phyloP scores from a whole-genome alignment of 2,797 vertebrate species.

The Danio jaintianensis region DNA sequence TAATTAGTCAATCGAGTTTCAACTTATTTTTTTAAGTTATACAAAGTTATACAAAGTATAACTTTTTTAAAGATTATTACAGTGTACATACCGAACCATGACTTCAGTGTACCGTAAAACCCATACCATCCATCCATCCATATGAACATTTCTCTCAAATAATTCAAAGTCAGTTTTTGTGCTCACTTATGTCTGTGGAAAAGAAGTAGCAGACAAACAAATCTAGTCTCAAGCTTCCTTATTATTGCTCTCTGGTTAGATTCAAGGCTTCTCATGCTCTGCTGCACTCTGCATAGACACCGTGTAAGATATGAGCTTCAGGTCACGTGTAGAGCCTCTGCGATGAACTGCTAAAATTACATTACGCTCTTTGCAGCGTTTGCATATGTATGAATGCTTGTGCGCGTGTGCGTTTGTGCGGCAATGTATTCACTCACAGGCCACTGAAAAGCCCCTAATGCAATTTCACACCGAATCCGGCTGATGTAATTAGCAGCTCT shows the following conservation, averaged over 20 bases:
- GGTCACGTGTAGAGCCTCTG: not conserved
- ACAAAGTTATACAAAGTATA: no score
- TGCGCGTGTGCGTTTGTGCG: conserved; percentile 48
- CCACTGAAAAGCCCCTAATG: conserved; percentile 42
- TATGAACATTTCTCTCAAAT: not conserved
- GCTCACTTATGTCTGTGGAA: conserved; percentile 17
- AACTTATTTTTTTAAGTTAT: no score
- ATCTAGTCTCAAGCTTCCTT: not conserved
- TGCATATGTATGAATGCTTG: conserved; percentile 30
- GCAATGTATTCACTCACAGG: not conserved
- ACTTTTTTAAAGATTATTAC: no score
- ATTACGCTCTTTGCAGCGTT: conserved; percentile 4
- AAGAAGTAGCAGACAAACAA: not conserved
- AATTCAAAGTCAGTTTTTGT: not conserved
- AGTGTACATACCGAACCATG: no score
- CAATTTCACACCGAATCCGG: conserved; percentile 52
- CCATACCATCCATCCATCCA: no score
- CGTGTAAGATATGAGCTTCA: not conserved
- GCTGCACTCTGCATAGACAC: not conserved
- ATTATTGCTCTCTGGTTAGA: not conserved
- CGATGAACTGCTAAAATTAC: conserved; percentile 13
- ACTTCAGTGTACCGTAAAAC: no score
- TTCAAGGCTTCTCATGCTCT: not conserved
- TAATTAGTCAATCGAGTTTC: no score
- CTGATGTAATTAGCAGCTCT: conserved; percentile 52